A percentile compares a stretch with the other conserved stretches of the same genome.
Evolutionary conservation across 2,888 invertebrate genomes (phyloP).

Genomic region (Dione vanillae): DNA sequence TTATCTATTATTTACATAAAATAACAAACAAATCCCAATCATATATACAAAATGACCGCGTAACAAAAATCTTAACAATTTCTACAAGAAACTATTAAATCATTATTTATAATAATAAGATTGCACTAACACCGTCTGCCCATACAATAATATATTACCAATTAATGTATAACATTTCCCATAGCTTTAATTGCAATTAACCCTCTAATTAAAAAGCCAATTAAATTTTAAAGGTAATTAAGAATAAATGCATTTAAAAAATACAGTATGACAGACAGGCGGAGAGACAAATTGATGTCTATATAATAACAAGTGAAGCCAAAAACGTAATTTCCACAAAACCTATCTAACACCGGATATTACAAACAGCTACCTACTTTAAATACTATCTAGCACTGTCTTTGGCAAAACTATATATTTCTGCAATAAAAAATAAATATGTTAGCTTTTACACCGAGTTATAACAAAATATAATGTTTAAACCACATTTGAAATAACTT

Average conservation of each 20-base stretch:
- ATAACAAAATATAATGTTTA: constrained; percentile 2
- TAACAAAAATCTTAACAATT: constrained; percentile 69
- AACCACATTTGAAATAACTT: background rate
- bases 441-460: background rate
- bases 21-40: constrained; percentile 75
- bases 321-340: constrained; percentile 42
- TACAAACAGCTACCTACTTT: constrained; percentile 48
- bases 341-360: constrained; percentile 47
- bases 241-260: constrained; percentile 10
- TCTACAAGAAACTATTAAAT: constrained; percentile 55
- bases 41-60: constrained; percentile 71
- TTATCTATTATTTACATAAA: constrained; percentile 82
- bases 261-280: constrained; percentile 26
- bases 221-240: background rate
- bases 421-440: constrained; percentile 13
- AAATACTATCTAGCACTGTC: constrained; percentile 48
- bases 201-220: background rate
- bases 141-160: constrained; percentile 5
- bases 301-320: constrained; percentile 36
- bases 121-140: constrained; percentile 48
- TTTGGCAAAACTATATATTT: constrained; percentile 45
- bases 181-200: constrained; percentile 1
- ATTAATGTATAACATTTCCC: background rate
- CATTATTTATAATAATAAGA: constrained; percentile 39
- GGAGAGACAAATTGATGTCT: constrained; percentile 8